Percentiles rank a stretch among this genome's conserved stretches.
These are phyloP conservation scores for Macrobrachium nipponense DNA, from an alignment of 1,140 invertebrate genomes.

Conservation along the genomic window DNA sequence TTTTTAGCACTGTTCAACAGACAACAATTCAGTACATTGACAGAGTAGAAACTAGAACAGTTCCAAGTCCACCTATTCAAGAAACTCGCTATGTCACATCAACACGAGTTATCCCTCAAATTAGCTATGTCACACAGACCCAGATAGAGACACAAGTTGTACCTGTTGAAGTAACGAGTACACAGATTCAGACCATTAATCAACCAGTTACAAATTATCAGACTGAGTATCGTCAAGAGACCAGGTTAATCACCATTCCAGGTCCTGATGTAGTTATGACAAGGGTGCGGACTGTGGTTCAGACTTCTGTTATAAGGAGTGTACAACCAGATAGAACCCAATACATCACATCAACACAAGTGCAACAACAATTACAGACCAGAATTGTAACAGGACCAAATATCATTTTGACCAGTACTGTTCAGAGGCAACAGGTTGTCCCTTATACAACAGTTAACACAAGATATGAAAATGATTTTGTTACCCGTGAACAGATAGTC, in stretches of 20 bases:
- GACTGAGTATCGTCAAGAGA: conserved; percentile 25
- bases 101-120: conserved; percentile 42
- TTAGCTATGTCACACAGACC: conserved; percentile 48
- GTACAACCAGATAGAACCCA: conserved; percentile 37
- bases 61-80: conserved; percentile 32
- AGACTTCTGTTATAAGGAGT: conserved; percentile 35
- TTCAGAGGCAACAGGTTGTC: conserved; percentile 42
- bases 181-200: conserved; percentile 35
- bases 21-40: conserved; percentile 14
- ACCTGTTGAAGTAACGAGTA: conserved; percentile 38
- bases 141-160: conserved; percentile 42
- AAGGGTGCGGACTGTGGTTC: conserved; percentile 41
- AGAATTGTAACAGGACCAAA: conserved; percentile 16
- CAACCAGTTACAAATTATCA: conserved; percentile 29
- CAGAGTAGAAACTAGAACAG: conserved; percentile 32
- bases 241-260: conserved; percentile 14
- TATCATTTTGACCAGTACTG: conserved; percentile 35
- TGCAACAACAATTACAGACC: conserved; percentile 43
- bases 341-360: conserved; percentile 38
- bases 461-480: conserved; percentile 31
- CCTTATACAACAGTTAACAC: conserved; percentile 44
- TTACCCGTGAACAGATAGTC: conserved; percentile 37
- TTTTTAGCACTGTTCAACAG: conserved; percentile 36
- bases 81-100: conserved; percentile 37
- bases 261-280: conserved; percentile 26